Percentiles rank a stretch among this genome's conserved stretches.
These are phyloP conservation scores for Eubasilissa splendida DNA, from an alignment of 2,888 invertebrate genomes.

Conservation along the genomic window DNA sequence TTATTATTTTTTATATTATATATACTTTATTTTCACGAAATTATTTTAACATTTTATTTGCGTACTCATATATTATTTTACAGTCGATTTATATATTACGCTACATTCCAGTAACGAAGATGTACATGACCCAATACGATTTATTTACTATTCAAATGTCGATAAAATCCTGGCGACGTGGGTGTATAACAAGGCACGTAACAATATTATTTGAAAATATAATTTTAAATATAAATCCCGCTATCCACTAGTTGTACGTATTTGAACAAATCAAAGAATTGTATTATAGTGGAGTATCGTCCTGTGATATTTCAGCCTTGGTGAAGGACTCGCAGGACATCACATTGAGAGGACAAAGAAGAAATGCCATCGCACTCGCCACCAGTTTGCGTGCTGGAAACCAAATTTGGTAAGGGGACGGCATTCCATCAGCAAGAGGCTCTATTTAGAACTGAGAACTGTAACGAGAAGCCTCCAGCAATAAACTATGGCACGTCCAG, in stretches of 20 bases:
- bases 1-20: too few species aligned
- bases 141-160: too few species aligned
- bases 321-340: not conserved
- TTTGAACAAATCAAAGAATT: not conserved
- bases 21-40: too few species aligned
- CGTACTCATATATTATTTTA: too few species aligned
- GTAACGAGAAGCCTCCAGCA: conserved; percentile 13
- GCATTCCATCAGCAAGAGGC: conserved; percentile 50
- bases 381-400: conserved; percentile 37
- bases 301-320: conserved; percentile 12
- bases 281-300: not conserved
- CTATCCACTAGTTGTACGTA: not conserved
- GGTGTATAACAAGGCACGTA: too few species aligned
- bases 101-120: too few species aligned
- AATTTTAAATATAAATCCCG: too few species aligned
- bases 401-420: conserved; percentile 55
- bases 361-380: conserved; percentile 40
- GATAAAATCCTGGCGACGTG: too few species aligned
- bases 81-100: too few species aligned
- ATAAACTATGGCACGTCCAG: not conserved
- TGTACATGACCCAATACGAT: too few species aligned
- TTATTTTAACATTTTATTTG: too few species aligned
- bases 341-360: conserved; percentile 48
- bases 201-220: too few species aligned
- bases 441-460: conserved; percentile 53